Conservation (phyloP, 2,888 invertebrate species). For the Brachyptera putata region DNA sequence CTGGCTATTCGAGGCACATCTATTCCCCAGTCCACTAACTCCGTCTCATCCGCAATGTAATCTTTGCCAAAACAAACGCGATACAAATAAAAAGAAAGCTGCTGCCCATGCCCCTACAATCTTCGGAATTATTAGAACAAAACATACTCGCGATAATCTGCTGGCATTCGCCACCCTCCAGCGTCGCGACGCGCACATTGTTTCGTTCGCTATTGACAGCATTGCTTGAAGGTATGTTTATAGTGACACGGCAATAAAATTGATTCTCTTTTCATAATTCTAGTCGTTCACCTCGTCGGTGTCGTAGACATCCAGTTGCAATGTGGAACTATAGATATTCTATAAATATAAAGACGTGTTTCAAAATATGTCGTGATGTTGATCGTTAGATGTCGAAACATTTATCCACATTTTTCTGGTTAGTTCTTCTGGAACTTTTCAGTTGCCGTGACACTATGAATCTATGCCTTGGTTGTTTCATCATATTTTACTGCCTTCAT, state of each 20-base stretch:
- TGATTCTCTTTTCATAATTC: neutral
- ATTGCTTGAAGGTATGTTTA: too few species aligned
- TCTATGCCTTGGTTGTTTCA: too few species aligned
- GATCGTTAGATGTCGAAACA: too few species aligned
- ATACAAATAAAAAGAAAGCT: conserved; percentile 20
- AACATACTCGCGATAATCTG: neutral
- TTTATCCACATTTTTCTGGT: too few species aligned
- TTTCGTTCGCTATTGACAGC: too few species aligned
- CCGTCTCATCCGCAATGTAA: conserved; percentile 15
- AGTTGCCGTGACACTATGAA: too few species aligned
- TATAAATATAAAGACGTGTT: neutral
- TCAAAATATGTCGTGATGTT: too few species aligned
- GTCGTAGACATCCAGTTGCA: neutral
- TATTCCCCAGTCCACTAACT: conserved; percentile 1
- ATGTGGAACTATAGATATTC: neutral
- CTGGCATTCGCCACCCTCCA: neutral
- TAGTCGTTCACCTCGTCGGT: neutral
- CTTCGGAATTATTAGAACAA: conserved; percentile 9
- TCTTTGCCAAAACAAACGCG: conserved; percentile 19
- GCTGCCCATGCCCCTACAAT: neutral
- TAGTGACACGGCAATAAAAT: too few species aligned
- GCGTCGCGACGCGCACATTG: neutral
- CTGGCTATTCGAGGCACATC: conserved; percentile 11
- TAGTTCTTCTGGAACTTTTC: too few species aligned
- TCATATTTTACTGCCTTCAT: too few species aligned